These are phyloP conservation scores for Odontocerum albicorne DNA, from an alignment of 2,888 invertebrate genomes.

Conservation along the genomic window DNA sequence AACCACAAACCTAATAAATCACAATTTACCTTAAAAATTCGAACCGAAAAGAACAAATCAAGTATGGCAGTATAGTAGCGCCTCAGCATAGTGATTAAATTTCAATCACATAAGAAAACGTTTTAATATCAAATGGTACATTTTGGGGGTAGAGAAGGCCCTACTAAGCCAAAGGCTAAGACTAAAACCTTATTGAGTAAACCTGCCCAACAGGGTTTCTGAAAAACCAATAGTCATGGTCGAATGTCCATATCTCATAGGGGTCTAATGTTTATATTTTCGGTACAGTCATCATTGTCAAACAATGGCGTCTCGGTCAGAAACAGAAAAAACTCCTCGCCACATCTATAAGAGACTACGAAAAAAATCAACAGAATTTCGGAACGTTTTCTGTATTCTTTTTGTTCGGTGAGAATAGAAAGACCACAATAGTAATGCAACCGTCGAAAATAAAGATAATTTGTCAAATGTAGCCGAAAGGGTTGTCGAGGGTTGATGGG, in stretches of 20 bases:
- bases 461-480: constrained; percentile 31
- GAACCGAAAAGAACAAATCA: no score
- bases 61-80: no score
- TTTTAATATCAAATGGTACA: no score
- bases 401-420: constrained; percentile 13
- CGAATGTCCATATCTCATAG: constrained; percentile 28
- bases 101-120: no score
- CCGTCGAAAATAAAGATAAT: constrained; percentile 27
- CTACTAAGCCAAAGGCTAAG: no score
- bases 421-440: constrained; percentile 19
- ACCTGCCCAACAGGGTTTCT: not conserved
- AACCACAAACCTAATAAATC: no score
- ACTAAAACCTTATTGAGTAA: no score
- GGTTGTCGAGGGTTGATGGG: constrained; percentile 9
- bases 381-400: not conserved
- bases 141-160: no score
- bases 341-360: constrained; percentile 11
- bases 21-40: no score
- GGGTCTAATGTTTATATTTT: constrained; percentile 34
- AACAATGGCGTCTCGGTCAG: constrained; percentile 27
- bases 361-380: no score
- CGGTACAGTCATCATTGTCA: constrained; percentile 34
- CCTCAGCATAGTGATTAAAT: no score
- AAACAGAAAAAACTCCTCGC: constrained; percentile 23
- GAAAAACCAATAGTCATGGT: constrained; percentile 35